Percentiles rank a stretch among this genome's conserved stretches.
These are phyloP conservation scores for Odontothrips loti DNA, from an alignment of 2,888 invertebrate species.

Conservation along the genomic window DNA sequence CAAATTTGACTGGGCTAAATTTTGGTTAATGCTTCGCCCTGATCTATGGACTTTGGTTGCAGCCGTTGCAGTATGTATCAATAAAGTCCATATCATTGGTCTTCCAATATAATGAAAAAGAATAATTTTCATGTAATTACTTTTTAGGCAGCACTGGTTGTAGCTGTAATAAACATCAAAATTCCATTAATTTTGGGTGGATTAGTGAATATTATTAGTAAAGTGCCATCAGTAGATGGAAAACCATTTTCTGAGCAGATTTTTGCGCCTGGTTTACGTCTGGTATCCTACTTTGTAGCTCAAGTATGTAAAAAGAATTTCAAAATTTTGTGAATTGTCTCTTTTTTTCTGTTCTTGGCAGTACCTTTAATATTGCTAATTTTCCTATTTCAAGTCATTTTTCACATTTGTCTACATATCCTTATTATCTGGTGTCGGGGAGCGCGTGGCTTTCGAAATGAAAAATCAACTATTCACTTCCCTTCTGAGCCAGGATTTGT, in stretches of 20 bases:
- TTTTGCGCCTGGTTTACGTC: conserved; percentile 60
- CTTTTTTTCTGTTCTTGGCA: not conserved
- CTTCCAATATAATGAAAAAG: not conserved
- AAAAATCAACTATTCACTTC: conserved; percentile 76
- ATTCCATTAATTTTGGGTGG: conserved; percentile 80
- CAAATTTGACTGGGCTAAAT: conserved; percentile 72
- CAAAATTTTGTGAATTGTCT: conserved; percentile 20
- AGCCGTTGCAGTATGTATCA: conserved; percentile 68
- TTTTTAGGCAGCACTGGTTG: conserved; percentile 76
- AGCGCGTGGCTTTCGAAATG: conserved; percentile 76
- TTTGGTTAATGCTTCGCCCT: conserved; percentile 68
- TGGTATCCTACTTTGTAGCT: conserved; percentile 64
- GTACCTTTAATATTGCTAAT: not conserved
- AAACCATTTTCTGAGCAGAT: conserved; percentile 53
- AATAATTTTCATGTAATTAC: conserved; percentile 26
- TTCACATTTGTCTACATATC: conserved; percentile 90
- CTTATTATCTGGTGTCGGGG: conserved; percentile 80
- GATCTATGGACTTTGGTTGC: conserved; percentile 71
- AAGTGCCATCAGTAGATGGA: conserved; percentile 50
- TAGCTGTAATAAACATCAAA: conserved; percentile 83
- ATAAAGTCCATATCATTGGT: not conserved
- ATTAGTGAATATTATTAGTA: conserved; percentile 72
- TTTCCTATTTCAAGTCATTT: conserved; percentile 57
- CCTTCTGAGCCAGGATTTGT: conserved; percentile 79
- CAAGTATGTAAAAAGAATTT: conserved; percentile 56